Conservation (phyloP, 2,888 invertebrate genomes). For the Caenorhabditis sulstoni region DNA sequence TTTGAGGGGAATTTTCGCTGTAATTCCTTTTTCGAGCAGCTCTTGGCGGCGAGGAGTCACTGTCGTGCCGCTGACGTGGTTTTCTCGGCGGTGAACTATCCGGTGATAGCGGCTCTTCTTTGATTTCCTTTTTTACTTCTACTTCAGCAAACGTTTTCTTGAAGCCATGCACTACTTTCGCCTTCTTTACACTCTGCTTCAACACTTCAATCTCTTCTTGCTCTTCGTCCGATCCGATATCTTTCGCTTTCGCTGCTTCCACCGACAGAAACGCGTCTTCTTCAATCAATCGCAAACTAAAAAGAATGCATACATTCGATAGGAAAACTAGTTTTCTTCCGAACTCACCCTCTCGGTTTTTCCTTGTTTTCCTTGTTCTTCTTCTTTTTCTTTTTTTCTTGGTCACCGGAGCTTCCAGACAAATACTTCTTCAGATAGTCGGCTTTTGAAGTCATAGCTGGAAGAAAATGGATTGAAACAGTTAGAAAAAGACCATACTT, state of each 20-base stretch:
- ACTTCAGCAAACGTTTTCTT: conserved; percentile 54
- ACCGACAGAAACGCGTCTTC: conserved; percentile 71
- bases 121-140: conserved; percentile 37
- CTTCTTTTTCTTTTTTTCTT: conserved; percentile 62
- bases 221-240: conserved; percentile 62
- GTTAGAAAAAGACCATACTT: no score
- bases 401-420: conserved; percentile 33
- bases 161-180: conserved; percentile 53
- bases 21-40: conserved; percentile 9
- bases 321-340: background rate
- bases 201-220: conserved; percentile 64
- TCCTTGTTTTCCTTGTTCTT: conserved; percentile 51
- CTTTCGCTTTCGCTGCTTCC: conserved; percentile 53
- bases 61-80: conserved; percentile 34
- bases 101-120: conserved; percentile 43
- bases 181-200: conserved; percentile 58
- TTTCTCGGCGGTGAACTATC: conserved; percentile 31
- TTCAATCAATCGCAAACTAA: conserved; percentile 70
- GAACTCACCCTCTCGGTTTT: conserved; percentile 39
- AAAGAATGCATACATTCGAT: conserved; percentile 14
- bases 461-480: background rate
- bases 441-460: conserved; percentile 59
- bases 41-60: conserved; percentile 39
- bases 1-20: conserved; percentile 52
- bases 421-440: conserved; percentile 67